Base-by-base conservation (phyloP, 2,888 invertebrate species). In the Elegia similella region DNA sequence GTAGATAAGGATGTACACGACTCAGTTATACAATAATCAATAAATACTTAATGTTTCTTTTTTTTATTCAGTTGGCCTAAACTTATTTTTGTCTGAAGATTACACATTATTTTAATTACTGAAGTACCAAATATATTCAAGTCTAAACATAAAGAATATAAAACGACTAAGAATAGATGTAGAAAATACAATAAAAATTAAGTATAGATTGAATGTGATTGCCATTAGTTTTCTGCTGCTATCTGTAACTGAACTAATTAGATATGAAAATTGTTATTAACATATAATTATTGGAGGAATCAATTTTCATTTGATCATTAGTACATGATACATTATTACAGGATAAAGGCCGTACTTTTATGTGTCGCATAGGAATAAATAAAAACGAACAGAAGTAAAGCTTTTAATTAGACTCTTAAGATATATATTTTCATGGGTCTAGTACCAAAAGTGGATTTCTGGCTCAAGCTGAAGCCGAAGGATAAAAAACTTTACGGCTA, bases 201-300 rank as follows among this genome's bases (percentile, higher is more conserved):
- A 29, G 65, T 62, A 69, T 80, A 78, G 75, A 74, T 77, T 81
- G 69, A 76, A 80, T 81, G 79, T 82, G 78, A 80, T 78, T 71
- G 79, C 72, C 70, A 70, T 71, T 78, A 78, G 70, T 62, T 58
- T 63, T 53, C 63, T 48, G 53, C 7, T n/a, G 46, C 47, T 65
- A 23, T 23, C 23, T 23, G 23, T 23, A 23, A 23, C 23, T 23
- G 23, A 63, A 58, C 61, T 69, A 66, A 62, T 58, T 62, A 59
- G 55, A 60, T 55, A 63, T 59, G n/a, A n/a, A n/a, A n/a, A n/a
- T n/a, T n/a, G 13, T 59, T 44, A 57, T 23, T 52, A 50, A 15
- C 32, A 38, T 38, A 52, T 23, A 38, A 52, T 38, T 42, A 52
- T 12, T 17, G 38, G 16, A 12, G 12, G 38, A 38, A 38, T 12